phyloP scores from a whole-genome alignment of 2,113 vertebrate genomes.

The Hoplias malabaricus region DNA sequence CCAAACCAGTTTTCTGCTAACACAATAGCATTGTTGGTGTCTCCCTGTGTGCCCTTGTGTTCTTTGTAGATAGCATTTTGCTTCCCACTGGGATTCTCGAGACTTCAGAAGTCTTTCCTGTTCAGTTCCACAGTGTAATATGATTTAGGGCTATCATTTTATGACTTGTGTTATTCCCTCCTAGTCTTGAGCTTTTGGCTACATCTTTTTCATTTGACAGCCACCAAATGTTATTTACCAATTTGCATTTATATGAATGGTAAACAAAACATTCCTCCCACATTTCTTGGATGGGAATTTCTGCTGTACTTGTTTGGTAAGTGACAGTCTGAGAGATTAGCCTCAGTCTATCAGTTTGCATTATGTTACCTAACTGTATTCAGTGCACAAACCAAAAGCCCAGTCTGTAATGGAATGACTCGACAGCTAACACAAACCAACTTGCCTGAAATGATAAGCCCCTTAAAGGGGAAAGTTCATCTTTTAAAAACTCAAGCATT shows the following conservation, averaged over 20 bases:
- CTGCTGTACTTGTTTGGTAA: neutral
- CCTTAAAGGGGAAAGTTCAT: too few species aligned
- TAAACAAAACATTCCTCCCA: neutral
- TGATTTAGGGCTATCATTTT: neutral
- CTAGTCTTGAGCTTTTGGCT: neutral
- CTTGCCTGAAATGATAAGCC: neutral
- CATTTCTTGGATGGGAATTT: neutral
- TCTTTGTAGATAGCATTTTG: neutral
- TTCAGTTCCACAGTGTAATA: neutral
- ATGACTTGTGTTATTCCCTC: neutral
- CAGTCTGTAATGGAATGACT: neutral
- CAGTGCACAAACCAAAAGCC: neutral
- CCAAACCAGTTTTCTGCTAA: too few species aligned
- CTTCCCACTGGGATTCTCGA: neutral
- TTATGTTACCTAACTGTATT: neutral
- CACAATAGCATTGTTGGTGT: neutral
- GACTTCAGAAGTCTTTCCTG: neutral
- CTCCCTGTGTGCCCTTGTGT: neutral
- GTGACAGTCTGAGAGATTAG: slow-evolving; percentile 4
- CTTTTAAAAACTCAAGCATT: too few species aligned
- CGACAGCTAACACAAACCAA: neutral
- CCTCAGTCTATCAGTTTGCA: neutral
- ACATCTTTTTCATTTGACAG: neutral
- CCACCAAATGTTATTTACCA: neutral
- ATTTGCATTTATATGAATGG: neutral